phyloP scores from a whole-genome alignment of 92 coral and sea anemone genomes.

The Plumapathes pennacea region DNA sequence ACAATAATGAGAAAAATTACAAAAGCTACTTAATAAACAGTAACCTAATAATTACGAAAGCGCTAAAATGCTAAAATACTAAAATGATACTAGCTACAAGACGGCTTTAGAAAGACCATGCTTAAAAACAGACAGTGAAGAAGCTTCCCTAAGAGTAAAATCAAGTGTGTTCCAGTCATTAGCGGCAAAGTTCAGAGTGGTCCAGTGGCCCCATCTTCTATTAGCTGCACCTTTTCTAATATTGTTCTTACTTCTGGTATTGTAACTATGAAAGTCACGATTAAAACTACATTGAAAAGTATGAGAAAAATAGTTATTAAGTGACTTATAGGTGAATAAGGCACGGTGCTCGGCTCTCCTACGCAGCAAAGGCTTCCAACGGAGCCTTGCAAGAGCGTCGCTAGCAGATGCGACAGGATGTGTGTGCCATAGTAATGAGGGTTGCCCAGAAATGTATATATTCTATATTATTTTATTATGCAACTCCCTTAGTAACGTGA shows the following conservation, averaged over 20 bases:
- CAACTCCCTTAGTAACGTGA: too few relatives aligned
- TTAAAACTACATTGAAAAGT: conserved; percentile 10
- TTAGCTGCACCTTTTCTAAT: conserved; percentile 11
- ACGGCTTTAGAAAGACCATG: too few relatives aligned
- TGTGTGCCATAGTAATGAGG: too few relatives aligned
- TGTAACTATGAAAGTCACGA: conserved; percentile 8
- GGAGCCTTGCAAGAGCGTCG: conserved; percentile 28
- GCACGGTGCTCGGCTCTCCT: conserved; percentile 22
- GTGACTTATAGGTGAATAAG: conserved; percentile 4
- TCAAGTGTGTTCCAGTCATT: conserved; percentile 23
- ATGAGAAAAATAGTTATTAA: conserved; percentile 15
- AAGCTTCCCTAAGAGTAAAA: conserved; percentile 1
- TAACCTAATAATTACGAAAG: too few relatives aligned
- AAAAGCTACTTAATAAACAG: too few relatives aligned
- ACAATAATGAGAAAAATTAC: too few relatives aligned
- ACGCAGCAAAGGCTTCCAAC: conserved; percentile 12
- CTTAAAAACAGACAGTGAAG: background rate
- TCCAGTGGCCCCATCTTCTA: conserved; percentile 26
- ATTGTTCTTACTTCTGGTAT: conserved; percentile 23
- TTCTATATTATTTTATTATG: too few relatives aligned
- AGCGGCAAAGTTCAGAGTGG: conserved; percentile 12
- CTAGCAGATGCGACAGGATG: conserved; percentile 27
- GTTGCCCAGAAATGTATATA: too few relatives aligned
- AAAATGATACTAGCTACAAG: too few relatives aligned
- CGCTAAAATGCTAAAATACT: too few relatives aligned